Conservation (phyloP, 2,113 vertebrate species). For the Bubo bubo region DNA sequence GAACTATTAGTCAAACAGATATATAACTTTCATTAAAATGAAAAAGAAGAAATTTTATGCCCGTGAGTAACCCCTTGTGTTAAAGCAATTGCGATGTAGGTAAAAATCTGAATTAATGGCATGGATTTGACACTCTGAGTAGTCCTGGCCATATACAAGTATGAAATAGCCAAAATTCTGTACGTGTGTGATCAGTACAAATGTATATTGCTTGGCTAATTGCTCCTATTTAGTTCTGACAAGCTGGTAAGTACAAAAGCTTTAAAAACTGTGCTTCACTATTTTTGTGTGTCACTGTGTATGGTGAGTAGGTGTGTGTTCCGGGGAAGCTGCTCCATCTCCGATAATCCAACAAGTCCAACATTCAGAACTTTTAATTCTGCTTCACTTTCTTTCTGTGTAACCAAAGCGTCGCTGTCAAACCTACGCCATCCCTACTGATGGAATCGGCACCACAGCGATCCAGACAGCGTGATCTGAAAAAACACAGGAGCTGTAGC, state of each 20-base stretch:
- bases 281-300: neutral
- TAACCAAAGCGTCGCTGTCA: neutral
- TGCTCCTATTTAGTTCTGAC: neutral
- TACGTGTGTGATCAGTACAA: neutral
- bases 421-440: fast-evolving
- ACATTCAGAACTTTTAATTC: neutral
- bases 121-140: neutral
- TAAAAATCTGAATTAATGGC: neutral
- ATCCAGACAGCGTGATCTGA: fast-evolving
- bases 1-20: neutral
- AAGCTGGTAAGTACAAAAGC: neutral
- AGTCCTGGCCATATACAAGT: neutral
- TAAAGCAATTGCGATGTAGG: neutral
- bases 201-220: neutral
- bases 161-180: neutral
- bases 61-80: fast-evolving
- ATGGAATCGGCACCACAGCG: fast-evolving
- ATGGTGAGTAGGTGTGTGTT: neutral
- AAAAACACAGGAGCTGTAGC: neutral
- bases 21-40: neutral
- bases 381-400: too few relatives aligned
- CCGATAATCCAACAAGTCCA: neutral
- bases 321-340: neutral
- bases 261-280: neutral
- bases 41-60: neutral